Percentiles rank a stretch among this genome's conserved stretches.
Evolutionary conservation across 2,888 invertebrate species (phyloP).

Genomic region (Sycophila texana): DNA sequence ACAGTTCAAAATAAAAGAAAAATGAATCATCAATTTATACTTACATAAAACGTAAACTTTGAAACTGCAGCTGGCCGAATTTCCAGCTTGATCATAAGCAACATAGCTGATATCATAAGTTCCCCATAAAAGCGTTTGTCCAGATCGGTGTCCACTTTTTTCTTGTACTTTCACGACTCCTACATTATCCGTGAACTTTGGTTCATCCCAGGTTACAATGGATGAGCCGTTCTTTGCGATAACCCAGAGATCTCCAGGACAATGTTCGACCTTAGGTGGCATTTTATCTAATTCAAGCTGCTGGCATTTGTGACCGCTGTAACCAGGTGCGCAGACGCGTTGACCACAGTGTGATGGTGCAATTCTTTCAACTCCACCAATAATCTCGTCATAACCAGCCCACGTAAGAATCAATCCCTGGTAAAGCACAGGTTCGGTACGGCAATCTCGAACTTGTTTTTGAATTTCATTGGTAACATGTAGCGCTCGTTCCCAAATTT

Average conservation of each 20-base stretch:
- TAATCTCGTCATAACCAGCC: conserved; percentile 93
- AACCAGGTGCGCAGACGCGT: conserved; percentile 91
- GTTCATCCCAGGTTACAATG: conserved; percentile 93
- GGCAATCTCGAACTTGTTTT: conserved; percentile 94
- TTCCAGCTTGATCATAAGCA: conserved; percentile 94
- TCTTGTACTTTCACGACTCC: conserved; percentile 88
- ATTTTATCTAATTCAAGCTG: conserved; percentile 89
- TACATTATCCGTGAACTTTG: conserved; percentile 92
- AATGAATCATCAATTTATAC: conserved; percentile 67
- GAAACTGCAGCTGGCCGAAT: conserved; percentile 93
- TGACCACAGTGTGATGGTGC: conserved; percentile 95
- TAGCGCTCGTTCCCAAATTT: conserved; percentile 94
- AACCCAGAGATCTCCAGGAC: conserved; percentile 96
- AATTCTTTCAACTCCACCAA: conserved; percentile 92
- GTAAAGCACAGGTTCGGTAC: conserved; percentile 93
- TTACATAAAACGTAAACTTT: conserved; percentile 92
- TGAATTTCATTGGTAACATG: conserved; percentile 95
- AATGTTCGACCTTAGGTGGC: conserved; percentile 91
- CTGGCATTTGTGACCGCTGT: conserved; percentile 89
- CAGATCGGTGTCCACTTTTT: conserved; percentile 90
- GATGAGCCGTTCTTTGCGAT: conserved; percentile 94
- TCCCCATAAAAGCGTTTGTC: conserved; percentile 92
- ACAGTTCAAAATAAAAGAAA: not conserved
- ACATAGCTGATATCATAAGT: conserved; percentile 94
- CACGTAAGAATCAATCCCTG: conserved; percentile 91